Base-by-base conservation (phyloP, 2,113 vertebrate species). In the Ciconia boyciana region DNA sequence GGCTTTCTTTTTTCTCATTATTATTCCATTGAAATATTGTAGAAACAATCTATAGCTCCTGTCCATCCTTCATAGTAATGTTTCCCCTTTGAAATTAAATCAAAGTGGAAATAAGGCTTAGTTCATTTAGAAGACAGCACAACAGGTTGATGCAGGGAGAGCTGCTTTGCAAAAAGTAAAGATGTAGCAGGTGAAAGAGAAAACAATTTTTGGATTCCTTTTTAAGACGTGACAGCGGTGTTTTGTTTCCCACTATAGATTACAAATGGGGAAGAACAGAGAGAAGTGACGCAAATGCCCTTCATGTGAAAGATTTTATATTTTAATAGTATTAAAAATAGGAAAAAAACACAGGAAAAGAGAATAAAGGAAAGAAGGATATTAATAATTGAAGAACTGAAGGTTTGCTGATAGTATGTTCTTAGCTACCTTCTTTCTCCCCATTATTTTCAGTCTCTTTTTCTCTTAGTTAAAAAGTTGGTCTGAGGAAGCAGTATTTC, bases 391-490 rank as follows among this genome's bases (percentile, higher is more conserved):
- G 48, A 93, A 86, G 70, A 83, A 62, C 34, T 76, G 61, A 77
- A 88, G 44, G 16, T 68, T 85, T 75, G 32, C 60, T 66, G 51
- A 58, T 88, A 21, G 6, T 49, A 46, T 62, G 31, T 75, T 51
- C 20, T 58, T 80, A 83, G 26, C 31, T 41, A 24, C 32, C 17
- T 77, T 17, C 49, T 70, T 84, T 78, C 60, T 82, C 34, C 34
- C 41, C 13, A 17, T 16, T 83, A 44, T 95, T 95, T 97, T 94
- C 51, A 31, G 58, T 70, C 64, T 69, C 13, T 55, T 82, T 90
- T 93, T 32, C 54, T 66, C 48, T 77, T 71, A 65, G 75, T 90
- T 96, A 61, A 65, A 90, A 98, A 97, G 74, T 97, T 97, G 76
- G 11, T 95, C 65, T 91, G 43, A 81, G 46, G 57, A 80, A 91